phyloP scores from a whole-genome alignment of 2,113 vertebrate genomes.

The Ptychochromis oligacanthus region DNA sequence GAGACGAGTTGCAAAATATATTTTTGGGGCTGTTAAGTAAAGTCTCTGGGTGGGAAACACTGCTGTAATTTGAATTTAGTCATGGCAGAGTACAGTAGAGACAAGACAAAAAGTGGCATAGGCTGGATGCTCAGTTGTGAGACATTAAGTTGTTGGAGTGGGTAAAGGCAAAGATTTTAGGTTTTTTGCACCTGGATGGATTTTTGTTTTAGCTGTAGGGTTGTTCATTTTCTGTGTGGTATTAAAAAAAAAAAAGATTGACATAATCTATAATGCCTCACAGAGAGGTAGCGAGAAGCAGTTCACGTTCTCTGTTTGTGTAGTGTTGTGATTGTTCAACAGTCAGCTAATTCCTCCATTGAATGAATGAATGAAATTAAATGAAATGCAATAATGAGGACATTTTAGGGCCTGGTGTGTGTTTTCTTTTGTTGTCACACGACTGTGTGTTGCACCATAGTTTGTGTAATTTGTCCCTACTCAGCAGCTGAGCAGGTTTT shows the following conservation, averaged over 20 bases:
- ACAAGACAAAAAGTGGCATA: neutral
- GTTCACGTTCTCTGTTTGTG: neutral
- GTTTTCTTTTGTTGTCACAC: neutral
- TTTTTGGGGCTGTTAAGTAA: neutral
- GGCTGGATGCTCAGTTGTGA: neutral
- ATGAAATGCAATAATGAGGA: constrained; percentile 13
- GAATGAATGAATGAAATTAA: neutral
- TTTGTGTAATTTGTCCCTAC: neutral
- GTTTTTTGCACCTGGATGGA: neutral
- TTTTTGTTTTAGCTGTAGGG: neutral
- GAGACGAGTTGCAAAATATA: neutral
- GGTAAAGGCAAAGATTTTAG: neutral
- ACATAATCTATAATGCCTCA: neutral
- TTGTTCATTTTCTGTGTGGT: neutral
- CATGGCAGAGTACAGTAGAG: neutral
- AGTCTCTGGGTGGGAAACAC: too few relatives aligned
- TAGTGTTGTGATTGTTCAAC: neutral
- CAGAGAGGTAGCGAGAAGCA: neutral
- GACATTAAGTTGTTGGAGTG: neutral
- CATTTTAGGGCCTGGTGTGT: neutral
- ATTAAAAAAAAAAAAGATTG: neutral
- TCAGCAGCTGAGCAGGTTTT: neutral
- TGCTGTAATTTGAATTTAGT: neutral
- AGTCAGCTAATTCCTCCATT: neutral
- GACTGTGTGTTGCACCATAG: neutral